Evolutionary conservation across 2,113 vertebrate genomes (phyloP).

Genomic region (Psittacara wagleri): DNA sequence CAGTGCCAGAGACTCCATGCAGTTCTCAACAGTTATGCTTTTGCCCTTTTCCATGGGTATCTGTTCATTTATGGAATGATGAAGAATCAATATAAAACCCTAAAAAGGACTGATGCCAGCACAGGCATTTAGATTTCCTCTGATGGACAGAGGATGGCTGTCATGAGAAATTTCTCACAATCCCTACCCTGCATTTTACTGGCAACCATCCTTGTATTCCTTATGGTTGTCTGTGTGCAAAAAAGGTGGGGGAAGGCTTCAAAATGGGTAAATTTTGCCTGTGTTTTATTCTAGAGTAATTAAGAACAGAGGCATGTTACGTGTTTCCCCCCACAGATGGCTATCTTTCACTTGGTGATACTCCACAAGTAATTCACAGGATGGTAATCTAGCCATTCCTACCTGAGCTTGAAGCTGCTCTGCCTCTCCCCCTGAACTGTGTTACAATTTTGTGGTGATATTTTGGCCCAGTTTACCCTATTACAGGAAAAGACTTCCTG

Average conservation of each 20-base stretch:
- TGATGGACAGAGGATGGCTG: not conserved
- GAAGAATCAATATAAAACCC: not conserved
- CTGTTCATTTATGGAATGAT: not conserved
- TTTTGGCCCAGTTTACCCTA: not conserved
- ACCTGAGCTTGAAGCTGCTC: not conserved
- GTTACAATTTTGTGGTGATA: not conserved
- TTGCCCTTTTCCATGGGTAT: not conserved
- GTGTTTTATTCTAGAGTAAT: not conserved
- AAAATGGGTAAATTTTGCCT: not conserved
- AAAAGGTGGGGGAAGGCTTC: not conserved
- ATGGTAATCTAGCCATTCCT: not conserved
- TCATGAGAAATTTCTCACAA: not conserved
- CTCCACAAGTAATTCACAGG: not conserved
- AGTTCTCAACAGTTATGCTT: not conserved
- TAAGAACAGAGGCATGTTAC: rapidly evolving
- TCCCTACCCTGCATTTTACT: not conserved
- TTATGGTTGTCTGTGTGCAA: not conserved
- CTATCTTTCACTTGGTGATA: not conserved
- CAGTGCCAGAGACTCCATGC: rapidly evolving
- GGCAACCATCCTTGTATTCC: not conserved
- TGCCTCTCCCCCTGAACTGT: rapidly evolving
- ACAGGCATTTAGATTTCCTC: not conserved
- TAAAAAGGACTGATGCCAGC: not conserved
- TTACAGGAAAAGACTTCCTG: not conserved
- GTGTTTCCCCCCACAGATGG: not conserved